phyloP scores from a whole-genome alignment of 2,888 invertebrate genomes.

The Drosophila pseudotakahashii region DNA sequence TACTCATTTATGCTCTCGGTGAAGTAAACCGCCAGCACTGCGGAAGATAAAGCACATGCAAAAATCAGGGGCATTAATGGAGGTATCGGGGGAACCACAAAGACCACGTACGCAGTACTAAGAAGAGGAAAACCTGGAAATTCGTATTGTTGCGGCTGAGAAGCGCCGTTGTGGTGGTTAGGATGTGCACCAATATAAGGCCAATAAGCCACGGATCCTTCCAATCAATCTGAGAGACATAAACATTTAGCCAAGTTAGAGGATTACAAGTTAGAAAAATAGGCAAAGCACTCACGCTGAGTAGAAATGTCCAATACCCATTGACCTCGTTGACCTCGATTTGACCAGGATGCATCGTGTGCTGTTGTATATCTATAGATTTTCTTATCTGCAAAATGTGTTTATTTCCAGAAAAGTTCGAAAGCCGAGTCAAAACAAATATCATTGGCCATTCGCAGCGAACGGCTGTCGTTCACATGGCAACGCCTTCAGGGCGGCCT shows the following conservation, averaged over 20 bases:
- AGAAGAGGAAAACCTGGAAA: constrained; percentile 93
- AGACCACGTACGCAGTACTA: constrained; percentile 89
- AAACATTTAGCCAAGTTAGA: not conserved
- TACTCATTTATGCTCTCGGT: constrained; percentile 96
- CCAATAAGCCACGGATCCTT: constrained; percentile 94
- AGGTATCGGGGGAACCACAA: not conserved
- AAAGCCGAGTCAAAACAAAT: constrained; percentile 18
- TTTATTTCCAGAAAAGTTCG: not conserved
- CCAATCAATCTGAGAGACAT: constrained; percentile 91
- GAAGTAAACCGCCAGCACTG: constrained; percentile 94
- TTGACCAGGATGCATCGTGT: constrained; percentile 60
- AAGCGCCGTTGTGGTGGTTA: constrained; percentile 91
- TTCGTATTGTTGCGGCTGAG: constrained; percentile 94
- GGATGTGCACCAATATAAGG: constrained; percentile 90
- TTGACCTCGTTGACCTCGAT: constrained; percentile 87
- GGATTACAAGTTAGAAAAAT: no score
- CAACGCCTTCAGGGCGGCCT: not conserved
- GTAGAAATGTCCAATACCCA: constrained; percentile 91
- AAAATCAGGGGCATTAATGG: not conserved
- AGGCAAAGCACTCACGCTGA: constrained; percentile 87
- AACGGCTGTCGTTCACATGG: constrained; percentile 1
- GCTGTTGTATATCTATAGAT: not conserved
- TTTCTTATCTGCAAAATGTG: not conserved
- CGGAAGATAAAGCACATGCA: constrained; percentile 8
- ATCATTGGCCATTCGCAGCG: not conserved